Conservation (phyloP, 2,113 vertebrate genomes). For the Chionis minor region DNA sequence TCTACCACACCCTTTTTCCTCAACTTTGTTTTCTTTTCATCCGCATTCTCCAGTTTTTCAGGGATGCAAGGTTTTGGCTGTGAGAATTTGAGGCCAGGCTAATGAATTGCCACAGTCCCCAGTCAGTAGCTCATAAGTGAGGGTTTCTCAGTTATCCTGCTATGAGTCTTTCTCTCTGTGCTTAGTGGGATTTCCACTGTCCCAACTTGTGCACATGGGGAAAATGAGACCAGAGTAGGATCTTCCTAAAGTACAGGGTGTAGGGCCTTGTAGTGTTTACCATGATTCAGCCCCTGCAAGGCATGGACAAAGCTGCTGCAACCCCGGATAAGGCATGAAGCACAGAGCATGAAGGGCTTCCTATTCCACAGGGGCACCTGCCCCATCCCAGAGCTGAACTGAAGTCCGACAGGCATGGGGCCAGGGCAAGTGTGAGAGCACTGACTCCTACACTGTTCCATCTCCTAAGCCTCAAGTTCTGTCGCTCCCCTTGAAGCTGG, state of each 20-base stretch:
- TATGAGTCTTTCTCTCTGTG: not conserved
- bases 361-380: not conserved
- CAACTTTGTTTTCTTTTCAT: not conserved
- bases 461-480: not conserved
- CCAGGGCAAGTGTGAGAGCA: not conserved
- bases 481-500: not conserved
- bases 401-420: not conserved
- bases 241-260: not conserved
- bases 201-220: not conserved
- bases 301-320: not conserved
- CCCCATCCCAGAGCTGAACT: not conserved
- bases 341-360: not conserved
- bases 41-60: not conserved
- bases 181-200: not conserved
- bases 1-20: not conserved
- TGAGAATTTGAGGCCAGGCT: not conserved
- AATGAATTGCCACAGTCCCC: not conserved
- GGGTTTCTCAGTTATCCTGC: not conserved
- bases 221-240: not conserved
- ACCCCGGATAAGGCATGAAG: not conserved
- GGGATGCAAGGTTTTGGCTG: not conserved
- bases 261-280: not conserved
- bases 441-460: no score
- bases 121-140: not conserved
- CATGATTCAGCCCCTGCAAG: not conserved